A percentile compares a stretch with the other conserved stretches of the same genome.
Evolutionary conservation across 2,113 vertebrate genomes (phyloP).

Genomic region (Myodes glareolus): DNA sequence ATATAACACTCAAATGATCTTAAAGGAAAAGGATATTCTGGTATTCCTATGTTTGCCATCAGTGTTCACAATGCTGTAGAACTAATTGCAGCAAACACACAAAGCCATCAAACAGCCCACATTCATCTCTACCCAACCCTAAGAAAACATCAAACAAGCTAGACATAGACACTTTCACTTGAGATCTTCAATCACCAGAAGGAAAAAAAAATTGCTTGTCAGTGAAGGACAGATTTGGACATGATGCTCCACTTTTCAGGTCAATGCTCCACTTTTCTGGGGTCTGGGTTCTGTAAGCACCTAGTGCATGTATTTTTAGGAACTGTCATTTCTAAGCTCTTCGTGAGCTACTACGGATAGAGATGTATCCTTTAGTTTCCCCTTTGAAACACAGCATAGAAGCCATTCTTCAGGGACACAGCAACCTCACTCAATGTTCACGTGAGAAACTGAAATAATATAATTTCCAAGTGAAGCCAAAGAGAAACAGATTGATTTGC

Average conservation of each 20-base stretch:
- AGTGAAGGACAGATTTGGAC: slow-evolving; percentile 54
- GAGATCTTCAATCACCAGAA: slow-evolving; percentile 35
- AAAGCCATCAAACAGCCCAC: neutral
- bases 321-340: slow-evolving; percentile 48
- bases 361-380: slow-evolving; percentile 44
- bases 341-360: slow-evolving; percentile 54
- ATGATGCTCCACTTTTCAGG: slow-evolving; percentile 57
- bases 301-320: slow-evolving; percentile 58
- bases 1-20: slow-evolving; percentile 18
- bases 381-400: slow-evolving; percentile 55
- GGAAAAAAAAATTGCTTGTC: slow-evolving; percentile 23
- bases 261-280: slow-evolving; percentile 58
- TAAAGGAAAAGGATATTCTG: slow-evolving; percentile 21
- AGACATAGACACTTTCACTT: neutral
- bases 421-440: slow-evolving; percentile 39
- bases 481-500: slow-evolving; percentile 69
- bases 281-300: slow-evolving; percentile 29
- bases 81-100: slow-evolving; percentile 26
- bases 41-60: neutral
- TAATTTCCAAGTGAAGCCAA: slow-evolving; percentile 59
- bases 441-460: slow-evolving; percentile 51
- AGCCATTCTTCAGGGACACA: neutral
- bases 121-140: neutral
- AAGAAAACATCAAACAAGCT: slow-evolving; percentile 26
- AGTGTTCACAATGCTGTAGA: neutral